Evolutionary conservation across 2,888 invertebrate species (phyloP).

Genomic region (Ophioninae sp.): DNA sequence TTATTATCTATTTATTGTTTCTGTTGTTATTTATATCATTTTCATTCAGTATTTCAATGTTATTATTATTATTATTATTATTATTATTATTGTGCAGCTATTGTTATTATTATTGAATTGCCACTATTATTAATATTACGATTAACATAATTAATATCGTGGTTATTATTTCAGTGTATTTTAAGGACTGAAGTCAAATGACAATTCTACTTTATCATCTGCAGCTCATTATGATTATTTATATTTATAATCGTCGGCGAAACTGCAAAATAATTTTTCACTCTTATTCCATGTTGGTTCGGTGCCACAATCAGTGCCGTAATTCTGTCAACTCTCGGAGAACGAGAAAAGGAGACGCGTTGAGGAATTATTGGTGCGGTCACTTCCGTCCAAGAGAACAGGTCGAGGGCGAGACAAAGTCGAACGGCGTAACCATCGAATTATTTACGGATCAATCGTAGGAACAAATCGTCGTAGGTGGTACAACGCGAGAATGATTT

Average conservation of each 20-base stretch:
- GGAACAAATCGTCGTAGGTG: background rate
- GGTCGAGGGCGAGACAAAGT: background rate
- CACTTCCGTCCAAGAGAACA: background rate
- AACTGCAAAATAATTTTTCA: background rate
- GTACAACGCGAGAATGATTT: background rate
- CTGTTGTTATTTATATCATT: background rate
- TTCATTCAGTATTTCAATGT: background rate
- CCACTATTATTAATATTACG: too few species aligned
- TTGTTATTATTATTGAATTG: too few species aligned
- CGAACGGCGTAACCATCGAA: background rate
- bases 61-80: background rate
- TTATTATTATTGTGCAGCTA: background rate
- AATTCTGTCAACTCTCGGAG: background rate
- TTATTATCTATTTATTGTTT: background rate
- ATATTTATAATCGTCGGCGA: background rate
- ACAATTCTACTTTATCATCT: background rate
- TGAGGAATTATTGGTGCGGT: background rate
- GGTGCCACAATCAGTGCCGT: background rate
- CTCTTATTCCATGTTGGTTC: background rate
- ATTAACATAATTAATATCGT: background rate
- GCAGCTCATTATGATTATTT: background rate
- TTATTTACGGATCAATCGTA: background rate
- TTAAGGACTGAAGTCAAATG: background rate
- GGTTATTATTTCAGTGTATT: background rate
- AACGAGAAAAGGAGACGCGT: background rate